Conservation (phyloP, 2,113 vertebrate genomes). For the Thunnus thynnus region DNA sequence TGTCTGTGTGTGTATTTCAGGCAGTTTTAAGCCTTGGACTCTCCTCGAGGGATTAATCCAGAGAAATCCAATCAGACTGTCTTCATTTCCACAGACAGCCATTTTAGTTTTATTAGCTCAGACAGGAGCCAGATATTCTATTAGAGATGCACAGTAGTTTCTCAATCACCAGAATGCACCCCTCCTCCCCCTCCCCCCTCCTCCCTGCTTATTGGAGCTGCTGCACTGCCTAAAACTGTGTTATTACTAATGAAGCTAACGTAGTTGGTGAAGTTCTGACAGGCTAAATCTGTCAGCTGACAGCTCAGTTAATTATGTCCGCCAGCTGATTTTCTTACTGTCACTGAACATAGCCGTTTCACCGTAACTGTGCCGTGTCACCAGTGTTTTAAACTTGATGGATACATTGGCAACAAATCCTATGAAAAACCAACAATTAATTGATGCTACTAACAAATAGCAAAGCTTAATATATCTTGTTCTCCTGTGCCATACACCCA, state of each 20-base stretch:
- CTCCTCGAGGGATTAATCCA: constrained; percentile 76
- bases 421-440: too few relatives aligned
- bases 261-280: not conserved
- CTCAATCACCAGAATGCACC: constrained; percentile 1
- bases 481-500: too few relatives aligned
- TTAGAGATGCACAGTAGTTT: constrained; percentile 59
- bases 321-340: not conserved
- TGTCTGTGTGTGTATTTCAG: constrained; percentile 33
- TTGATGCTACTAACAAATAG: too few relatives aligned
- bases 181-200: too few relatives aligned
- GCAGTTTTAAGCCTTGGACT: constrained; percentile 50
- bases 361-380: not conserved
- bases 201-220: constrained; percentile 18
- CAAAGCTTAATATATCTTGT: too few relatives aligned
- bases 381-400: too few relatives aligned
- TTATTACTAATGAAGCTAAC: constrained; percentile 1
- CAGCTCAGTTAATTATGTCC: not conserved
- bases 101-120: constrained; percentile 79
- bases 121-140: constrained; percentile 69
- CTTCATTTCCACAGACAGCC: constrained; percentile 81
- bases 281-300: not conserved
- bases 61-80: constrained; percentile 80
- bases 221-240: not conserved
- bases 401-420: too few relatives aligned
- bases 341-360: not conserved